phyloP scores from a whole-genome alignment of 2,797 vertebrate species.

The Acridotheres tristis region DNA sequence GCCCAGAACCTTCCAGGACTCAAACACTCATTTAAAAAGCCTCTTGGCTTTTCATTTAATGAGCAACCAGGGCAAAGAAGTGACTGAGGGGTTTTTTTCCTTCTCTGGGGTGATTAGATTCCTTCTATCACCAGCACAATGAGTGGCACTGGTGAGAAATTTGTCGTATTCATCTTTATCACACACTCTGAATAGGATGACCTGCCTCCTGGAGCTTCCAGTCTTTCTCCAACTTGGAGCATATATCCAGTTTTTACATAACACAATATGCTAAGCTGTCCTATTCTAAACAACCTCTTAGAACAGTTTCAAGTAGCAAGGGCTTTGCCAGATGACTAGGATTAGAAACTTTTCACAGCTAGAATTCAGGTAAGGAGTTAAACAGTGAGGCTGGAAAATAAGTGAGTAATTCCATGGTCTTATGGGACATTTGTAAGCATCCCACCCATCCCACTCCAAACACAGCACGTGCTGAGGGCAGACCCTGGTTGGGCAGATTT shows the following conservation, averaged over 20 bases:
- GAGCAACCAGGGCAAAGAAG: background rate
- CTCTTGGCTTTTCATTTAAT: background rate
- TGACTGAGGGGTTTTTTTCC: fast-evolving
- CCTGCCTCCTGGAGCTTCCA: background rate
- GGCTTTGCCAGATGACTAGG: background rate
- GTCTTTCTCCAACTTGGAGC: background rate
- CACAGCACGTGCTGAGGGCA: background rate
- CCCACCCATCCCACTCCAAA: background rate
- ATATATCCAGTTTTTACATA: background rate
- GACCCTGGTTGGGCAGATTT: background rate
- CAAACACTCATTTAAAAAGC: background rate
- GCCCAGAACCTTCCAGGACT: background rate
- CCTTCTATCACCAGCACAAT: background rate
- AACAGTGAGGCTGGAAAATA: background rate
- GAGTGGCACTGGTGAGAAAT: background rate
- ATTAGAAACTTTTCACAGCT: background rate
- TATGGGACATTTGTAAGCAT: background rate
- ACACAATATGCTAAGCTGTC: background rate
- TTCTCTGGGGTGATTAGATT: background rate
- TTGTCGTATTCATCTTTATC: background rate
- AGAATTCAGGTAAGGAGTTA: background rate
- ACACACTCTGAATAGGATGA: background rate
- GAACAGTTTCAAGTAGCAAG: background rate
- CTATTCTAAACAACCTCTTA: background rate
- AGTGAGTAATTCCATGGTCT: background rate